Base-by-base conservation (phyloP, 2,888 invertebrate species). In the Caenorhabditis virilis region DNA sequence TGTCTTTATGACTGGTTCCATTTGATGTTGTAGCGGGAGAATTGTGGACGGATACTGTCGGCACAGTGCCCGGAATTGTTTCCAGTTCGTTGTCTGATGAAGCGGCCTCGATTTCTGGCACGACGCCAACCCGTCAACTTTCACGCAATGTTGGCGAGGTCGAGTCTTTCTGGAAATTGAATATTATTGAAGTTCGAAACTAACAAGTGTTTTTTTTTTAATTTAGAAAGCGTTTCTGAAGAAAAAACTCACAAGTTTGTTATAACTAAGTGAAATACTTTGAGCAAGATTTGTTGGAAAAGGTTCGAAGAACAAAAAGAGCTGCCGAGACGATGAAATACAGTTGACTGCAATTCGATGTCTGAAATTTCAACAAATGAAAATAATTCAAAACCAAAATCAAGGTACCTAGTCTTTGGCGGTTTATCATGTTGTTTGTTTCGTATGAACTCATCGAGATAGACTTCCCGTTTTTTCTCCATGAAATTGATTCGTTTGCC, bases 361-460 rank as follows among this genome's bases (percentile, higher is more conserved):
- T 54, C 68, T 67, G 55, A n/a, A 62, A 56, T 22, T 7, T 30
- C 7, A 9, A 20, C 20, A 5, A 20, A 18, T 20, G 22, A 4
- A 20, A 20, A 20, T 39, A 11, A 18, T 4, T 18, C 47, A 43
- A 6, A 11, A 16, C 3, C n/a, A 11, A 20, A 18, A 30, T 18
- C 13, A 11, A 15, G 48, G 6, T 11, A 80, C 79, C 79, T 50
- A 2, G 45, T 45, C 9, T 65, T 53, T 5, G 80, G 80, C 13
- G 63, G 66, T 46, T 75, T 63, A 33, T 63, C 57, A 38, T 74
- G 64, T 16, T 55, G 74, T 22, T 70, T 63, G 39, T 77, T 74
- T 30, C 70, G 69, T 47, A 81, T 82, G 51, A 72, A 82, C 46
- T 76, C 79, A 48, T 81, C 81, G 52, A 81, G 59, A 57, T 76